Evolutionary conservation across 2,888 invertebrate species (phyloP), one percentile per base, ranked within the genome.

Genomic region (Diarsia brunnea): DNA sequence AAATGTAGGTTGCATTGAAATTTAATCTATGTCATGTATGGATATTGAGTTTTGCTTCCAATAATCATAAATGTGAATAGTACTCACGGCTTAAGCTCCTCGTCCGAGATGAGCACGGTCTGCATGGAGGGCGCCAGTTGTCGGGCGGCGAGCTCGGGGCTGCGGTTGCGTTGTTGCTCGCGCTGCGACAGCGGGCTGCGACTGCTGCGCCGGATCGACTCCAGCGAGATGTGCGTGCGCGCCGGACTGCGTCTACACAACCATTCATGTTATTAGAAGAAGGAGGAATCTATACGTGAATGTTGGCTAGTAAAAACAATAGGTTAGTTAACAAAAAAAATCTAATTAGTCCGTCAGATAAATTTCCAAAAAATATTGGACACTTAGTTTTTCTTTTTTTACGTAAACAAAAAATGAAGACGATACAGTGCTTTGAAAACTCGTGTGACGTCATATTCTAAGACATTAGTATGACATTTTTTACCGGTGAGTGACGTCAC

Each of bases 61-160:
- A 67, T 47, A 27, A 10, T 0, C 27, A 14, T 58, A 27, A 0
- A 61, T 38, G 7, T n/a, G 14, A 27, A 58, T 27, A 2, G 12
- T 38, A 63, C 93, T 89, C 70, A 96, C 95, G 94, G 91, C 51
- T 91, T 92, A 31, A 96, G 91, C 76, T 96, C 96, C 55, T 96
- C 96, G 89, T 96, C 96, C 11, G 96, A 96, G 69, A 96, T 92
- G 84, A 95, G 93, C 80, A 96, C 96, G 83, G 95, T 95, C 90
- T 95, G 94, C 90, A 92, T 38, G 68, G 92, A 90, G 79, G 92
- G 91, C 79, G 91, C 87, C 53, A 84, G 67, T 47, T 65, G 82
- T 8, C 61, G 73, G 14, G 79, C 12, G 60, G 69, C 79, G 55
- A 73, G 81, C 86, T 91, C 89, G 86, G 92, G 94, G 88, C 93